Evolutionary conservation across 2,113 vertebrate species (phyloP).

Genomic region (Phaethornis superciliosus): DNA sequence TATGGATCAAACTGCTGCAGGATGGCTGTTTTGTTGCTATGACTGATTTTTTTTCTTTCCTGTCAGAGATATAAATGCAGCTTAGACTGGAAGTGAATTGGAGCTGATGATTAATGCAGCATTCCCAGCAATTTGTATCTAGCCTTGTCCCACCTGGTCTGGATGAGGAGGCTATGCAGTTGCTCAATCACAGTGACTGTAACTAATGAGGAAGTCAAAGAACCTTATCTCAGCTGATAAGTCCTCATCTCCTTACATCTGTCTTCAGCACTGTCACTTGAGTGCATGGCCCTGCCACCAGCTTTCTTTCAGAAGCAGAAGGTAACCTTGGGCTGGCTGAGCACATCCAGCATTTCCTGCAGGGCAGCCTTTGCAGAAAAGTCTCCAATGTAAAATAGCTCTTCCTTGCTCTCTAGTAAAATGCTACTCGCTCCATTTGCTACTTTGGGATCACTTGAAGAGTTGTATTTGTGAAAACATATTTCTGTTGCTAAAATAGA

Average conservation of each 20-base stretch:
- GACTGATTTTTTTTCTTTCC: not conserved
- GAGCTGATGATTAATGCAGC: not conserved
- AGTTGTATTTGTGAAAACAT: not conserved
- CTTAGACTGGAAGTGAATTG: not conserved
- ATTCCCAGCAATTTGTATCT: constrained; percentile 1
- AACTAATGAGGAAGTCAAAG: constrained; percentile 46
- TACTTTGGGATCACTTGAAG: not conserved
- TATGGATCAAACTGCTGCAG: not conserved
- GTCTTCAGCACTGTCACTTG: not conserved
- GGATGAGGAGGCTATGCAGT: not conserved
- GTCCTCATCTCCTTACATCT: constrained; percentile 33
- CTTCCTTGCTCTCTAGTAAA: constrained; percentile 35
- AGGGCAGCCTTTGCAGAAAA: constrained; percentile 10
- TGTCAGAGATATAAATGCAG: not conserved
- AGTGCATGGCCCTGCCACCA: not conserved
- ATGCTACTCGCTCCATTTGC: not conserved
- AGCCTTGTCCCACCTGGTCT: not conserved
- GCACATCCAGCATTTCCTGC: not conserved
- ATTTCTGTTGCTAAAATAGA: not conserved
- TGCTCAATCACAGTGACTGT: constrained; percentile 3
- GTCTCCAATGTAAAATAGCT: constrained; percentile 4
- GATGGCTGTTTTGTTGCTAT: not conserved
- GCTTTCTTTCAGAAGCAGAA: not conserved
- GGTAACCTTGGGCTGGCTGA: not conserved
- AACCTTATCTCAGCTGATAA: constrained; percentile 50